These are phyloP conservation scores for Andrena praecox DNA, from an alignment of 2,888 invertebrate genomes.

Conservation along the genomic window DNA sequence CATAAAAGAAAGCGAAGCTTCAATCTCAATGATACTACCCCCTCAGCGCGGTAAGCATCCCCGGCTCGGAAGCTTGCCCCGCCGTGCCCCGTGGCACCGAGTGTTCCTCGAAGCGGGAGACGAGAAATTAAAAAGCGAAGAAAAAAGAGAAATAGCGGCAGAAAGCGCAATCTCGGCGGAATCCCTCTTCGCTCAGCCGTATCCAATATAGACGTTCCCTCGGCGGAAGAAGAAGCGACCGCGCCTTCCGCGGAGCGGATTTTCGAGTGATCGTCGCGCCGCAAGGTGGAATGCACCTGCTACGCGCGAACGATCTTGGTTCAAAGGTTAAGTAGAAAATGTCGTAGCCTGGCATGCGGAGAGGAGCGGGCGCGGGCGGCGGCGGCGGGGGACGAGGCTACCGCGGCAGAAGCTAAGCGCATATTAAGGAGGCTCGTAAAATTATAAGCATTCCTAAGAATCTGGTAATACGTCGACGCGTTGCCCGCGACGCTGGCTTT, in stretches of 20 bases:
- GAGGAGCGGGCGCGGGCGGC: constrained; percentile 22
- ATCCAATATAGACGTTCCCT: constrained; percentile 56
- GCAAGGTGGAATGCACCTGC: constrained; percentile 72
- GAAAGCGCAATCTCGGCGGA: constrained; percentile 40
- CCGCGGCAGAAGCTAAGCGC: constrained; percentile 76
- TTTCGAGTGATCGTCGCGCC: constrained; percentile 64
- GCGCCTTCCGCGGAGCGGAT: constrained; percentile 53
- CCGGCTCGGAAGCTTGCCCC: not conserved
- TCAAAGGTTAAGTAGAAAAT: constrained; percentile 81
- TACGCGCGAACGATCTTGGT: constrained; percentile 66
- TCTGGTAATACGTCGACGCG: constrained; percentile 76
- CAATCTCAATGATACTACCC: constrained; percentile 36
- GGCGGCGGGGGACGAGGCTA: constrained; percentile 61
- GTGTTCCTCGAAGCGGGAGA: not conserved
- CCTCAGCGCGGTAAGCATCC: constrained; percentile 6
- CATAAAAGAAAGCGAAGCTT: constrained; percentile 12
- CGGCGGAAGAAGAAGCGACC: constrained; percentile 32
- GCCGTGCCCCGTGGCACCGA: not conserved
- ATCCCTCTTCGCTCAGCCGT: constrained; percentile 53
- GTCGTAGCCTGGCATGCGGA: constrained; percentile 72
- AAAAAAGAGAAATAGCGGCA: not conserved
- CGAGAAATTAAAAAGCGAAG: not conserved
- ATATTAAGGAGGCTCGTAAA: constrained; percentile 81
- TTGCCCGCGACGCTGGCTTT: constrained; percentile 12
- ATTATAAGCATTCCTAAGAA: constrained; percentile 80